Evolutionary conservation across 2,888 invertebrate genomes (phyloP), one percentile per base, ranked within the genome.

Genomic region (Portevinia maculata): DNA sequence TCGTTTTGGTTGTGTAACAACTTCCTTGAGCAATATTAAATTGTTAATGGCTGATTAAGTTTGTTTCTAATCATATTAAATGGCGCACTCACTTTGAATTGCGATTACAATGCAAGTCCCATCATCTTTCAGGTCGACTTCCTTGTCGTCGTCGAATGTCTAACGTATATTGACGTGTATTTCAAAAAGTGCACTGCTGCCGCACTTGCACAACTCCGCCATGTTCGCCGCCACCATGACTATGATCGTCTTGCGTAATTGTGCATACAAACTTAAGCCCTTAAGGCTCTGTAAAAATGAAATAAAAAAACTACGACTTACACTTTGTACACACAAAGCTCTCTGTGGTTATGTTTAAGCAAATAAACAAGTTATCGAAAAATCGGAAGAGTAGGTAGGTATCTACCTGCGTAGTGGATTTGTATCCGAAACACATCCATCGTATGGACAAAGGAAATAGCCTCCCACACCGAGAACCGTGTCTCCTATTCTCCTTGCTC

Each of bases 301-400:
- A 59, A 30, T 13, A 15, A 13, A 41, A 17, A 55, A 50, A 69
- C 39, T 65, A 71, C 75, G 70, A 81, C 79, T 57, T 76, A 81
- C 70, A 64, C 64, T 9, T 9, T 41, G 15, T 15, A 13, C 41
- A 41, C 44, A 44, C 34, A 60, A 48, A 62, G 3, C 67, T 74
- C 81, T 81, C 69, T 15, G 70, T 41, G 37, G 64, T 76, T 76
- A 81, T 76, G 81, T 75, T n/a, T n/a, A n/a, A n/a, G n/a, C n/a
- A n/a, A n/a, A n/a, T n/a, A n/a, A 81, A 81, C 81, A 59, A 48
- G 30, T 37, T 39, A 39, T 15, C 34, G 1, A 21, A 46, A 28
- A 37, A 59, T 52, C 39, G 28, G 24, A 60, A n/a, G n/a, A n/a
- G n/a, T n/a, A n/a, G n/a, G n/a, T n/a, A n/a, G n/a, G n/a, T n/a